Percentiles rank a stretch among this genome's conserved stretches.
Evolutionary conservation across 2,888 invertebrate genomes (phyloP).

Genomic region (Aromia moschata): DNA sequence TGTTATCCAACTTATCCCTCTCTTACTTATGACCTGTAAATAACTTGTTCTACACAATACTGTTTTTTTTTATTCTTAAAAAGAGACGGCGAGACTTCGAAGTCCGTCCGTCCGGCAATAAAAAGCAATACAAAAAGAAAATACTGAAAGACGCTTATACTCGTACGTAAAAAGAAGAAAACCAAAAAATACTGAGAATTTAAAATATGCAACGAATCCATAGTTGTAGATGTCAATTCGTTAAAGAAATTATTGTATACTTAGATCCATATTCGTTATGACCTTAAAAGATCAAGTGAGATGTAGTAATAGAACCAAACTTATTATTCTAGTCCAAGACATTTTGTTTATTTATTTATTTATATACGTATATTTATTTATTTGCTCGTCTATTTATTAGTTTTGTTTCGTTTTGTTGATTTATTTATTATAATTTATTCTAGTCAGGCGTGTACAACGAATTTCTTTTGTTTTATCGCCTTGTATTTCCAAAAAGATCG

Average conservation of each 20-base stretch:
- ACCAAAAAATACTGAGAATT: constrained; percentile 44
- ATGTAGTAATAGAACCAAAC: constrained; percentile 29
- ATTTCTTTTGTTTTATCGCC: constrained; percentile 35
- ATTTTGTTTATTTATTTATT: constrained; percentile 16
- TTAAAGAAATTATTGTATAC: constrained; percentile 41
- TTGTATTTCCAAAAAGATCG: constrained; percentile 26
- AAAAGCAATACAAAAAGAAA: constrained; percentile 59
- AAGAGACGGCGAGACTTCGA: constrained; percentile 27
- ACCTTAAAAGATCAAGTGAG: constrained; percentile 41
- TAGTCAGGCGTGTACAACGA: constrained; percentile 53
- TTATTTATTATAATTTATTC: constrained; percentile 28
- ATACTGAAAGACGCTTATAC: constrained; percentile 56
- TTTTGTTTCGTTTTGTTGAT: constrained; percentile 16
- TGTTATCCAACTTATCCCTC: too few species aligned
- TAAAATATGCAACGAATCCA: constrained; percentile 56
- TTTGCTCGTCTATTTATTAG: constrained; percentile 26
- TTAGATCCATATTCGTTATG: constrained; percentile 42
- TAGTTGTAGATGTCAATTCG: constrained; percentile 55
- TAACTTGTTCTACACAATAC: constrained; percentile 18
- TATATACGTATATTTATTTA: too few species aligned
- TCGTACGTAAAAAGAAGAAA: constrained; percentile 50
- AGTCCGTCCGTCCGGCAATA: constrained; percentile 54
- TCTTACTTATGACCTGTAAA: constrained; percentile 14
- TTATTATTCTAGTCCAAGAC: constrained; percentile 11
- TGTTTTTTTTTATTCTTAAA: constrained; percentile 16